A percentile compares a stretch with the other conserved stretches of the same genome.
phyloP scores from a whole-genome alignment of 2,888 invertebrate genomes.

The Aphrophora alni region DNA sequence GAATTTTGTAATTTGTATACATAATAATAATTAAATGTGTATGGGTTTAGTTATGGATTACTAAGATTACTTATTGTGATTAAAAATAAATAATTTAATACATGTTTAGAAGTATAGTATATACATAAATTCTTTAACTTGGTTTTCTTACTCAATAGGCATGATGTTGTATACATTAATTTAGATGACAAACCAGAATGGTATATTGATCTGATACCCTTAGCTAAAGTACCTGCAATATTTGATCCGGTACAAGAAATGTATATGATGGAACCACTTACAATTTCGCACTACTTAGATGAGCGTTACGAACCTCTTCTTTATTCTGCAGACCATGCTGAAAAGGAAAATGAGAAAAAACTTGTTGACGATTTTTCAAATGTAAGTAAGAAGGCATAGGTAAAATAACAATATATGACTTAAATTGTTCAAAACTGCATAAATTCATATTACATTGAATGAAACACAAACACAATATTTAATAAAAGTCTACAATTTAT shows the following conservation, averaged over 20 bases:
- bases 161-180: not conserved
- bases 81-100: too few species aligned
- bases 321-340: not conserved
- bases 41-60: too few species aligned
- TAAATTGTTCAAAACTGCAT: too few species aligned
- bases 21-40: too few species aligned
- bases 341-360: not conserved
- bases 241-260: not conserved
- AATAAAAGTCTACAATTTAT: too few species aligned
- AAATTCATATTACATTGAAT: too few species aligned
- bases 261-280: not conserved
- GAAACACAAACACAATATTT: too few species aligned
- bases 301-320: not conserved
- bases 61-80: too few species aligned
- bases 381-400: not conserved
- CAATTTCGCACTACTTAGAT: not conserved
- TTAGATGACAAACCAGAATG: slow-evolving; percentile 2
- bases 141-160: not conserved
- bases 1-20: too few species aligned
- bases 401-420: too few species aligned
- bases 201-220: not conserved
- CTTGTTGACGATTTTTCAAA: not conserved
- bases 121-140: too few species aligned
- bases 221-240: not conserved
- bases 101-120: too few species aligned